Conservation (phyloP, 1,140 invertebrate genomes). For the Orius insidiosus region DNA sequence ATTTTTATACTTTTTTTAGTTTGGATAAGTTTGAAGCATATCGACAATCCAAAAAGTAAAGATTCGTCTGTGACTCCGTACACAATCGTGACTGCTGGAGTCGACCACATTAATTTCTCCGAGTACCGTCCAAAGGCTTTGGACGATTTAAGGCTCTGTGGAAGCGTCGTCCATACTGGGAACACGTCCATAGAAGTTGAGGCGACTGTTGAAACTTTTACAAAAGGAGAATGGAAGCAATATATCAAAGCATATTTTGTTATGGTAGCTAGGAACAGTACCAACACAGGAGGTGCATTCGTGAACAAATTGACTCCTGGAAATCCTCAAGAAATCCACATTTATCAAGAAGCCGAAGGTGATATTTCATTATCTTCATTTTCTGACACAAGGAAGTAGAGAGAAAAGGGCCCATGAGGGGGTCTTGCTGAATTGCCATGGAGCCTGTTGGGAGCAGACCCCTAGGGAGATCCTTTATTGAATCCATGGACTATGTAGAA, state of each 20-base stretch:
- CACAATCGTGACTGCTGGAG: conserved; percentile 54
- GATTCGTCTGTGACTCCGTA: conserved; percentile 37
- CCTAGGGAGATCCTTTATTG: no score
- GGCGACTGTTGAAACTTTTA: conserved; percentile 49
- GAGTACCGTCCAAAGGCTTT: conserved; percentile 31
- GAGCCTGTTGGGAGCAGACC: no score
- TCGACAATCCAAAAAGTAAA: conserved; percentile 34
- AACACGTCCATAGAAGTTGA: conserved; percentile 52
- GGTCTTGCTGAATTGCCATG: no score
- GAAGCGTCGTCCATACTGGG: conserved; percentile 61
- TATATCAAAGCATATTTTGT: conserved; percentile 51
- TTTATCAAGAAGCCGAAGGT: conserved; percentile 1
- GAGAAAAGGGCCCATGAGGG: no score
- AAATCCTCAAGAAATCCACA: background rate
- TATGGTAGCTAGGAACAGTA: conserved; percentile 55
- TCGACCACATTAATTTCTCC: conserved; percentile 50
- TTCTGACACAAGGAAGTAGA: no score
- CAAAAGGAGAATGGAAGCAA: conserved; percentile 35
- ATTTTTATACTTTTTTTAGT: conserved; percentile 29
- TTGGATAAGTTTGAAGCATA: conserved; percentile 49
- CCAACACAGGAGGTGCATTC: conserved; percentile 35
- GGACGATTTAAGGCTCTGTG: conserved; percentile 48
- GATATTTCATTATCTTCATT: no score
- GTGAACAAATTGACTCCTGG: conserved; percentile 44
- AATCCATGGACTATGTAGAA: no score